phyloP scores from a whole-genome alignment of 92 coral and sea anemone genomes.

The Phymanthus crucifer region DNA sequence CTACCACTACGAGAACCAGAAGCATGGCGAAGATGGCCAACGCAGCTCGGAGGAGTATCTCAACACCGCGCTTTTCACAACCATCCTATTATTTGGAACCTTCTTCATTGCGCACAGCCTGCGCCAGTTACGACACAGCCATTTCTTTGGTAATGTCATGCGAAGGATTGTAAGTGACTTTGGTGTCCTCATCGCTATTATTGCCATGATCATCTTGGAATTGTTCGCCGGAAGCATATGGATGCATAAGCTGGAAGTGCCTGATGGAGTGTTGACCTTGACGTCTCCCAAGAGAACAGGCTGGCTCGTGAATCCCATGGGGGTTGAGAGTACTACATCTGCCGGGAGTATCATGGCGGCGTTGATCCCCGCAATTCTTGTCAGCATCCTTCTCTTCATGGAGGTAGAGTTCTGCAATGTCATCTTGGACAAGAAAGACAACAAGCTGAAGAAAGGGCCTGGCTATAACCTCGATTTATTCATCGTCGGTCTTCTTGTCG shows the following conservation, averaged over 20 bases:
- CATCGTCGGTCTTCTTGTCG: slow-evolving; percentile 86
- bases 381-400: slow-evolving; percentile 96
- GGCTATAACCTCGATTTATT: slow-evolving; percentile 94
- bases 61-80: slow-evolving; percentile 82
- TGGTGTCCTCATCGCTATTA: slow-evolving; percentile 90
- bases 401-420: slow-evolving; percentile 94
- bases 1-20: slow-evolving; percentile 49
- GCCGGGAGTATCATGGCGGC: slow-evolving; percentile 73
- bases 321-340: slow-evolving; percentile 52
- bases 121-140: slow-evolving; percentile 90
- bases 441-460: slow-evolving; percentile 94
- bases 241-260: slow-evolving; percentile 73
- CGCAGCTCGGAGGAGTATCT: slow-evolving; percentile 36
- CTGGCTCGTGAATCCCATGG: slow-evolving; percentile 96
- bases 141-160: slow-evolving; percentile 77
- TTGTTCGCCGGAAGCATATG: slow-evolving; percentile 64
- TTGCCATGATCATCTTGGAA: slow-evolving; percentile 84
- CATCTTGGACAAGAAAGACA: slow-evolving; percentile 94
- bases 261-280: slow-evolving; percentile 68
- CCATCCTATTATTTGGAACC: slow-evolving; percentile 84
- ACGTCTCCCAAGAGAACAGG: slow-evolving; percentile 69
- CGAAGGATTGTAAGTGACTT: slow-evolving; percentile 92
- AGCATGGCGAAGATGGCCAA: slow-evolving; percentile 10
- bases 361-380: slow-evolving; percentile 87
- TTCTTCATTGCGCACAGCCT: slow-evolving; percentile 79